Base-by-base conservation (phyloP, 2,113 vertebrate genomes). In the Noctilio leporinus region DNA sequence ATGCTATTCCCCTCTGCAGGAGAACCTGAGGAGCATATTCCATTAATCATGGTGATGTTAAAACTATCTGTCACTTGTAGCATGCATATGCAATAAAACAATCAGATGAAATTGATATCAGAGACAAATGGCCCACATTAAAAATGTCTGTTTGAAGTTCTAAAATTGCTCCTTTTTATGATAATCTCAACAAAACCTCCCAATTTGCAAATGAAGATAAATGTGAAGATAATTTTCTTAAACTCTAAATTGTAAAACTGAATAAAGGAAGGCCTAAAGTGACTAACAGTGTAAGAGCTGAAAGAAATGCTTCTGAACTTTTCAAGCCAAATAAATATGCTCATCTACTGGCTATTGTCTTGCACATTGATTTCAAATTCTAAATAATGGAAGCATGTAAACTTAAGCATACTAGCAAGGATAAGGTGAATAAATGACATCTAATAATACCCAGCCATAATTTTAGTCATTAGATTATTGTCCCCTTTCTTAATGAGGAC, bases 171-270 rank as follows among this genome's bases (percentile, higher is more conserved):
- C 14, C n/a, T 57, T 94, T 92, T 81, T 59, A 81, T 92, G 67
- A 95, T 93, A 24, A 65, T 93, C 43, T 92, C 93, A 85, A 75
- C 92, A 95, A 47, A 95, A 55, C 10, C 20, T 87, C 22, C 89
- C 84, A 92, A 96, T 90, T 89, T 93, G 62, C 81, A 95, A 96
- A 89, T 91, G 72, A 88, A 96, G 62, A 94, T 93, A 96, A 96
- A 95, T 93, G 30, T 45, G 43, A 84, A 95, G 28, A 73, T 87
- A 80, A 85, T 85, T 87, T 92, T 91, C 96, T 89, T 87, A 40
- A 57, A 55, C 24, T 85, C 55, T 78, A 3, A 64, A 78, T 94
- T 73, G 8, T 84, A 49, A 64, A 84, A 75, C 40, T 45, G 65
- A 85, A 65, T 17, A 38, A 67, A 85, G 10, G 83, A 35, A 86